Conservation (phyloP, 2,797 vertebrate species). For the Glossophaga mutica region DNA sequence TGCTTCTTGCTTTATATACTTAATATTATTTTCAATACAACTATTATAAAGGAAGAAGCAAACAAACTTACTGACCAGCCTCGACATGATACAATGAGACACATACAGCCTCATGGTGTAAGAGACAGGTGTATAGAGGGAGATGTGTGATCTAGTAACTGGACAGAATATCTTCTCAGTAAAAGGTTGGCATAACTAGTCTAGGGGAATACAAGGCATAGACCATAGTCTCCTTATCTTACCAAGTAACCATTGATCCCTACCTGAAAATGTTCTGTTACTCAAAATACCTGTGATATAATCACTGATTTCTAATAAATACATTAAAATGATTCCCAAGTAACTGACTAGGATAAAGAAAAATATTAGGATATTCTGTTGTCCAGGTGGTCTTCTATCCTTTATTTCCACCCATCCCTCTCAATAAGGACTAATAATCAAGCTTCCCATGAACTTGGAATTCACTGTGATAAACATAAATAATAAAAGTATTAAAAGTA, state of each 20-base stretch:
- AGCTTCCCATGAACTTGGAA: neutral
- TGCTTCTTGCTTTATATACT: neutral
- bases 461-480: neutral
- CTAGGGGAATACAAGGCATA: neutral
- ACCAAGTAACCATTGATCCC: neutral
- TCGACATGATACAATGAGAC: neutral
- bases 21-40: neutral
- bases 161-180: neutral
- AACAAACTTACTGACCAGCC: neutral
- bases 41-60: neutral
- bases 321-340: neutral
- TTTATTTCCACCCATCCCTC: neutral
- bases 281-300: neutral
- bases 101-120: neutral
- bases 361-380: neutral
- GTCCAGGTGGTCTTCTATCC: neutral
- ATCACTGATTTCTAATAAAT: neutral
- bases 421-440: neutral
- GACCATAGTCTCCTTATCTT: neutral
- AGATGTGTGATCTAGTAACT: neutral
- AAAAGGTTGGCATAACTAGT: neutral
- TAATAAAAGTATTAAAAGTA: neutral
- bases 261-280: neutral
- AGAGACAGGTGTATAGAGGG: neutral
- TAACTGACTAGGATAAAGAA: neutral